Evolutionary conservation across 2,797 vertebrate species (phyloP).

Genomic region (Crax fasciolata): DNA sequence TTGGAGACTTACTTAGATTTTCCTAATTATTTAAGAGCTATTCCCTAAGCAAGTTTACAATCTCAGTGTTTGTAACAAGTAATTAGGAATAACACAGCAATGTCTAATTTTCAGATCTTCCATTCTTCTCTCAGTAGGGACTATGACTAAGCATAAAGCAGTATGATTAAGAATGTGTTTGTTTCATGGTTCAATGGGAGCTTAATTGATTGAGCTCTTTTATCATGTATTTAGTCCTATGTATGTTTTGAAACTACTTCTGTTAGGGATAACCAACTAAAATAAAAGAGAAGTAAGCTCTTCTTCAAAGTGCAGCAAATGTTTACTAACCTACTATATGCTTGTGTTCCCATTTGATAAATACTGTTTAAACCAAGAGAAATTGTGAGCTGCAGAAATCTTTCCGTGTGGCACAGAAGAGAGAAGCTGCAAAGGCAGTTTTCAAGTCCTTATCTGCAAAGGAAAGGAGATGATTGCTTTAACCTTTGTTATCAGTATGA

Average conservation of each 20-base stretch:
- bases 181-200: constrained; percentile 11
- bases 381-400: constrained; percentile 18
- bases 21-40: neutral
- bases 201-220: constrained; percentile 47
- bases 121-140: constrained; percentile 25
- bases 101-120: neutral
- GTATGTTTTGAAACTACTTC: neutral
- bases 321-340: constrained; percentile 46
- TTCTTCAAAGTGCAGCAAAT: constrained; percentile 37
- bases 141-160: constrained; percentile 1
- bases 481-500: constrained; percentile 65
- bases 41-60: neutral
- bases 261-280: neutral
- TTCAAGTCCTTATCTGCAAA: constrained; percentile 73
- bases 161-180: constrained; percentile 49
- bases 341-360: constrained; percentile 73
- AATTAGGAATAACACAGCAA: neutral
- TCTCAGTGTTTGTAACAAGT: neutral
- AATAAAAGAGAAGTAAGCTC: constrained; percentile 13
- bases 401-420: neutral
- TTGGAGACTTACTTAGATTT: neutral
- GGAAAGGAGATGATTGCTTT: constrained; percentile 66
- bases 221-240: constrained; percentile 15
- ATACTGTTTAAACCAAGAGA: constrained; percentile 37
- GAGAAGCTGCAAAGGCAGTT: constrained; percentile 54